Evolutionary conservation across 2,113 vertebrate genomes (phyloP), one percentile per base, ranked within the genome.

Genomic region (Raja brachyura): DNA sequence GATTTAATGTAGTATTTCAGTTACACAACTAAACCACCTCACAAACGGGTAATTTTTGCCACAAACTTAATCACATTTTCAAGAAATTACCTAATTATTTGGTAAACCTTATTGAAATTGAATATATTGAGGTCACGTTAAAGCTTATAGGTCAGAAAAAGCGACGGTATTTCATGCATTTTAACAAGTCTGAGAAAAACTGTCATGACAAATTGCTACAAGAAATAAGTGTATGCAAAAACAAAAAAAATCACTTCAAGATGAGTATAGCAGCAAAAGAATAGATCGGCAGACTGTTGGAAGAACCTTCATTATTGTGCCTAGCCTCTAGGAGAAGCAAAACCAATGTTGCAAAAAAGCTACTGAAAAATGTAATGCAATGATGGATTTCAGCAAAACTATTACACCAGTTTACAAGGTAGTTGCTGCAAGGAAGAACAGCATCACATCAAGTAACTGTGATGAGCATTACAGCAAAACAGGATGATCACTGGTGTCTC

Each of bases 71-170:
- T 20, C 59, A 70, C 59, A 86, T n/a, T 48, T 8, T 63, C 16
- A 73, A 22, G 86, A 73, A 92, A 20, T 92, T 31, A 11, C 39
- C 39, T 48, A 28, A 28, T 2, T 33, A 20, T 74, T 92, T 54
- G 22, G 33, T 18, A 28, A 92, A 48, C 39, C 4, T 10, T 92
- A 92, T 39, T 73, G 33, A 73, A 28, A 54, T 73, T 73, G 66
- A 92, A 92, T 54, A 73, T 48, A 92, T 92, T 92, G 33, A 92
- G 90, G 90, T 54, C 68, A 92, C 22, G 90, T 92, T 61, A 88
- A 88, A 63, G 59, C 63, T 88, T 73, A 70, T 54, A 20, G 90
- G 13, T 74, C 66, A 73, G 22, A 20, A 16, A 54, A n/a, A 73
- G 68, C 25, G 48, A 92, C 0, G 39, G 39, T 48, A 66, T 31